Percentiles rank a stretch among this genome's conserved stretches.
These are phyloP conservation scores for Empidonax alnorum DNA, from an alignment of 2,113 vertebrate genomes.

Conservation along the genomic window DNA sequence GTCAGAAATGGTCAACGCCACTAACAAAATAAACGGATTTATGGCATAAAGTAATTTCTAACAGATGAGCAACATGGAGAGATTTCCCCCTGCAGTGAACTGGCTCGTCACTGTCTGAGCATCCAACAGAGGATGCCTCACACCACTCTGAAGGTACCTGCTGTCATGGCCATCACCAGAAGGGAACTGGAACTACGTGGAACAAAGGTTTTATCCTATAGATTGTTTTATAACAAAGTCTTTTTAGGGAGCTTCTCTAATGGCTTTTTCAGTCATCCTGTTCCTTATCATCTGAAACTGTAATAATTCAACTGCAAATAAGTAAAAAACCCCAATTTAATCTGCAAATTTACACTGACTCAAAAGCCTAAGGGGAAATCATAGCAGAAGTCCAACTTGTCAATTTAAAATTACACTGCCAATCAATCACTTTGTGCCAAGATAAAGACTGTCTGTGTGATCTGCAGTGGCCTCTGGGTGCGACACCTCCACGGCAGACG, in stretches of 20 bases:
- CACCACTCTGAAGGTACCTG: not conserved
- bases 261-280: not conserved
- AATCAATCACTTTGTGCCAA: not conserved
- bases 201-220: not conserved
- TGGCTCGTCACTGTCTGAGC: not conserved
- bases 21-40: not conserved
- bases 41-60: not conserved
- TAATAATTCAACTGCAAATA: not conserved
- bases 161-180: not conserved
- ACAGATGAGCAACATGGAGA: not conserved
- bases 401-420: not conserved
- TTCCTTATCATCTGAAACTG: not conserved
- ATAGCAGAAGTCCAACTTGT: fast-evolving
- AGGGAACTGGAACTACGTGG: not conserved
- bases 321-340: not conserved
- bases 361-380: not conserved
- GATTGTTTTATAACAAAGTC: not conserved
- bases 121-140: not conserved
- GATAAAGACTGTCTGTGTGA: not conserved
- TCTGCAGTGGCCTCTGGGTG: not conserved
- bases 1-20: not conserved
- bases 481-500: fast-evolving
- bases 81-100: not conserved
- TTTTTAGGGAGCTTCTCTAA: not conserved
- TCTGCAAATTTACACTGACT: not conserved